Percentiles rank a stretch among this genome's conserved stretches.
phyloP scores from a whole-genome alignment of 2,888 invertebrate genomes.

The Drosophila emarginata region DNA sequence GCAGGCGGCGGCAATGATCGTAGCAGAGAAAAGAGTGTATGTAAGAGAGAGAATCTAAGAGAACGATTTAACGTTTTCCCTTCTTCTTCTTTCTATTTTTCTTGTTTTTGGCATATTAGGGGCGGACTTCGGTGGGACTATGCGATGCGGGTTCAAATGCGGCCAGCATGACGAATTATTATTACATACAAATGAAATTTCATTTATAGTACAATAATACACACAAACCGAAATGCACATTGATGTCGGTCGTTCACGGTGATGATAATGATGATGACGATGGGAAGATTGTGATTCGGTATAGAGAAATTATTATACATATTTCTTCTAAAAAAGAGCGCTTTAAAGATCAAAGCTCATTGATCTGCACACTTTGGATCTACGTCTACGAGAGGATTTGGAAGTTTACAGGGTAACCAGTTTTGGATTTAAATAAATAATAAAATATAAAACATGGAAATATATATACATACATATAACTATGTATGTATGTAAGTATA shows the following conservation, averaged over 20 bases:
- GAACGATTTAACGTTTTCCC: slow-evolving; percentile 30
- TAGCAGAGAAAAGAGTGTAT: slow-evolving; percentile 16
- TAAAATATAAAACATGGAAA: not conserved
- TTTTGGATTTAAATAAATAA: not conserved
- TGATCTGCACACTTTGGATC: slow-evolving; percentile 7
- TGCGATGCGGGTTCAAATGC: slow-evolving; percentile 72
- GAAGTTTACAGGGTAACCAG: not conserved
- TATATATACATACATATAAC: not conserved
- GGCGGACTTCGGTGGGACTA: slow-evolving; percentile 57
- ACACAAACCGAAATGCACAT: slow-evolving; percentile 57
- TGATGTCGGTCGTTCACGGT: slow-evolving; percentile 28
- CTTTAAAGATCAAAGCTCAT: slow-evolving; percentile 12
- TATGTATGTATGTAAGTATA: slow-evolving; percentile 6
- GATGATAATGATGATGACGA: not conserved
- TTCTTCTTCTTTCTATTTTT: slow-evolving; percentile 15
- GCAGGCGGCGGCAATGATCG: slow-evolving; percentile 49
- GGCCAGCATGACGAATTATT: slow-evolving; percentile 77
- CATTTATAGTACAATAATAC: slow-evolving; percentile 49
- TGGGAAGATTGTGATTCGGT: slow-evolving; percentile 34
- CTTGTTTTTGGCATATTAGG: slow-evolving; percentile 59
- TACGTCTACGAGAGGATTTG: slow-evolving; percentile 11
- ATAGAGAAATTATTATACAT: slow-evolving; percentile 5
- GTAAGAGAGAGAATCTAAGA: slow-evolving; percentile 20
- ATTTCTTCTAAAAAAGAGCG: slow-evolving; percentile 3
- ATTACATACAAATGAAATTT: slow-evolving; percentile 67